Evolutionary conservation across 2,113 vertebrate genomes (phyloP).

Genomic region (Crotalus helleri): DNA sequence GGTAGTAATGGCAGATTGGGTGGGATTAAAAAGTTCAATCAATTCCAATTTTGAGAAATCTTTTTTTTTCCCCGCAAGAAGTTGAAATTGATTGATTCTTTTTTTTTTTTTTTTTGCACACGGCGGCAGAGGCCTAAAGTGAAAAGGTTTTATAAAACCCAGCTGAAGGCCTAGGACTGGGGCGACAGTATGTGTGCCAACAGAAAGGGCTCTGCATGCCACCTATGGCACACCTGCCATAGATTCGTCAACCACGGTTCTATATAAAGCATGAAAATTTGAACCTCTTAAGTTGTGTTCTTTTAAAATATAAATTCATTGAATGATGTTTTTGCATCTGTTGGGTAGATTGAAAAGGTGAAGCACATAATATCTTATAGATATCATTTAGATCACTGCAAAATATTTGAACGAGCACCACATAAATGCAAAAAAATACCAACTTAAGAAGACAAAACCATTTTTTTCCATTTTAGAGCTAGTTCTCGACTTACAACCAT

Average conservation of each 20-base stretch:
- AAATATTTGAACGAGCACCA: conserved; percentile 31
- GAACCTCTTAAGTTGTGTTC: not conserved
- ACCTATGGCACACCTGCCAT: too few species aligned
- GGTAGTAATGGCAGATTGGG: too few species aligned
- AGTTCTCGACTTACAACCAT: not conserved
- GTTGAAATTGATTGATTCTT: too few species aligned
- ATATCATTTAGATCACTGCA: conserved; percentile 17
- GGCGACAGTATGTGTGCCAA: too few species aligned
- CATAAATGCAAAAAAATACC: conserved; percentile 45
- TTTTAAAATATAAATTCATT: not conserved
- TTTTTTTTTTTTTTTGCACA: too few species aligned
- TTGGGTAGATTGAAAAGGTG: conserved; percentile 21
- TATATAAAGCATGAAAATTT: conserved; percentile 22
- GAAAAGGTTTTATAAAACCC: too few species aligned
- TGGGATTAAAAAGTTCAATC: too few species aligned
- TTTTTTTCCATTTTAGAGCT: conserved; percentile 31
- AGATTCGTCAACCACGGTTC: not conserved
- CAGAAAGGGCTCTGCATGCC: too few species aligned
- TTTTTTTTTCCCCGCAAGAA: too few species aligned
- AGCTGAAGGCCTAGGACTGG: too few species aligned
- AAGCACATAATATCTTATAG: conserved; percentile 32
- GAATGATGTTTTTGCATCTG: not conserved
- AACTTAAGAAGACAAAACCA: conserved; percentile 60
- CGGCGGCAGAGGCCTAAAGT: too few species aligned
- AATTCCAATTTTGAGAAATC: too few species aligned